Base-by-base conservation (phyloP, 2,797 vertebrate species). In the Rallus crepitans region DNA sequence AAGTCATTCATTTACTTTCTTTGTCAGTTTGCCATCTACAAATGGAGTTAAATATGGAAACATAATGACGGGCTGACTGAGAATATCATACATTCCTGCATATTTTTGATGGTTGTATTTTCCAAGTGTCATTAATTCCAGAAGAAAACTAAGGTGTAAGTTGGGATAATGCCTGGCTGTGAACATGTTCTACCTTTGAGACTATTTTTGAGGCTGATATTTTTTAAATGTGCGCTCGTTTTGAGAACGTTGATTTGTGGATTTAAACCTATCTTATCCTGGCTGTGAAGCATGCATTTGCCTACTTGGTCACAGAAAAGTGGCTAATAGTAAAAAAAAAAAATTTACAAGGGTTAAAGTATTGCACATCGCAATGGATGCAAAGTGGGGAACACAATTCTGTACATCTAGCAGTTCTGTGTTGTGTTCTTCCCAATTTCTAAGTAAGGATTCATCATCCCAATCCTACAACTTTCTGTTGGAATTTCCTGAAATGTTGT, bases 11-110 rank as follows among this genome's bases (percentile, higher is more conserved):
- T 91, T 94, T 93, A 91, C 79, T 71, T 94, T 70, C 59, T 79
- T 87, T 90, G 91, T 68, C 68, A 77, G 66, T 82, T 94, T 81
- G 33, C 68, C 87, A 81, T 61, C 68, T 94, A 71, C 57, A 94
- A 94, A 93, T 88, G 13, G 23, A 89, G 85, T 66, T 94, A 91
- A 86, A 94, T 90, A 93, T 75, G 94, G 90, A 94, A 94, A 75
- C 7, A 2, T 68, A 87, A 89, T 31, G 76, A 81, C 50, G 33
- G 59, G 31, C 25, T 87, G 66, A 63, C 75, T 69, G 65, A 72
- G 63, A 85, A 73, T 93, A 60, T 40, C 76, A 48, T 89, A 91
- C 79, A 87, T 95, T 94, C 87, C 68, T 92, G 87, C 71, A 80
- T 87, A 85, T 66, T 85, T 95, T 83, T 91, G 60, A 80, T 89